Evolutionary conservation across 2,113 vertebrate species (phyloP), one percentile per base, ranked within the genome.

Genomic region (Chamaetylas fuelleborni): DNA sequence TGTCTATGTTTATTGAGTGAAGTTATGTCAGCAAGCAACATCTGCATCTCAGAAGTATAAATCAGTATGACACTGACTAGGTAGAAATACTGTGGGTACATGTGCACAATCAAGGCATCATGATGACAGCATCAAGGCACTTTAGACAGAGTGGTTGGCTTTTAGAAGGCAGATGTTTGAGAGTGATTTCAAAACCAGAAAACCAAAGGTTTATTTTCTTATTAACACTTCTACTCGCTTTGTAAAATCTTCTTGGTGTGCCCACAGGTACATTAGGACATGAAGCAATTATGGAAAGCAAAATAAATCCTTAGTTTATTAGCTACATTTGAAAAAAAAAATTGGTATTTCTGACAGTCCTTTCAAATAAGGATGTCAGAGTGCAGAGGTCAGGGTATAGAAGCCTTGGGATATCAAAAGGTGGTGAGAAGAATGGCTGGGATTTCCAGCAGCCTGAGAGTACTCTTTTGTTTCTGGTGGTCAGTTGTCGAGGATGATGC

Each of bases 401-500:
- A 92, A 93, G 78, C 50, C 42, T 85, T 80, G 78, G 74, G 56
- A 78, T 96, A 93, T 97, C 93, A 95, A 97, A 97, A 97, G 98
- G 92, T 97, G 96, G 93, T 83, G 93, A 92, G 97, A 97, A 96
- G 90, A 97, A 96, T 95, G 93, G 96, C 91, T 22, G 62, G 93
- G 96, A 90, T 96, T 92, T 94, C 96, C 95, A 85, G 90, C 48
- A 51, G 92, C 76, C 88, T 56, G 28, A 90, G 96, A 94, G 89
- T 45, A 83, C 26, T 97, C 98, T 97, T 98, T 99, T 98, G 98
- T 98, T 96, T 98, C 89, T 82, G 25, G 71, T 96, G 95, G 92
- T 92, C 60, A 33, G 70, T 95, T 94, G 94, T 97, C 40, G 71
- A 87, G 97, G 97, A 92, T 95, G 97, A 94, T 92, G 96, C 96